Evolutionary conservation across 53 echinoderm and acorn worm species (phyloP).

Genomic region (Holothuria scabra): DNA sequence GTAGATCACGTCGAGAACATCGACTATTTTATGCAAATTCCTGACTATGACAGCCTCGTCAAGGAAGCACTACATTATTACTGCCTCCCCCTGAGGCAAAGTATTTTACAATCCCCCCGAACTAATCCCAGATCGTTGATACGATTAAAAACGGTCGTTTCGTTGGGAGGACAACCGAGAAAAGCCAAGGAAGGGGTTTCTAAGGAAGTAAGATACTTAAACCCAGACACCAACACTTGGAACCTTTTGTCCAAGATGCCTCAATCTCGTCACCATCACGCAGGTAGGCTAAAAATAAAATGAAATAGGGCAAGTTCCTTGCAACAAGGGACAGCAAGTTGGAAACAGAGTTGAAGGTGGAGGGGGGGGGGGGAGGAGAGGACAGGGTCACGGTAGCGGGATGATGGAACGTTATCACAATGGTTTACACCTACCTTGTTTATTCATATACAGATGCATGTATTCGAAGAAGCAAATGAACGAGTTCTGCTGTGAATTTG

Average conservation of each 20-base stretch:
- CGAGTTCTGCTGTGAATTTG: too few species aligned
- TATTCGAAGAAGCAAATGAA: too few species aligned
- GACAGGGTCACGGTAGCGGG: too few species aligned
- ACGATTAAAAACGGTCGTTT: constrained; percentile 66
- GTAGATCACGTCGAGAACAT: constrained; percentile 90
- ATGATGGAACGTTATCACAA: too few species aligned
- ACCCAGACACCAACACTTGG: constrained; percentile 71
- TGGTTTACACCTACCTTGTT: too few species aligned
- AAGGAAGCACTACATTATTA: constrained; percentile 94
- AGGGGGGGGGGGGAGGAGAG: too few species aligned
- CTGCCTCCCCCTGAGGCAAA: constrained; percentile 88
- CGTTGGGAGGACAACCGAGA: constrained; percentile 88
- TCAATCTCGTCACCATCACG: constrained; percentile 87
- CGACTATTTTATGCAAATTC: constrained; percentile 70
- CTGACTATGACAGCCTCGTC: constrained; percentile 74
- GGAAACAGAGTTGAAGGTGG: too few species aligned
- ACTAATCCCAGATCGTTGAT: constrained; percentile 77
- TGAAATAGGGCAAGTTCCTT: too few species aligned
- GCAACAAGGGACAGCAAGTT: too few species aligned
- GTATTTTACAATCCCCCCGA: constrained; percentile 80
- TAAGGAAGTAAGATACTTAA: constrained; percentile 68
- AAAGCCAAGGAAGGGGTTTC: constrained; percentile 74
- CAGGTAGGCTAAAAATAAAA: constrained; percentile 63
- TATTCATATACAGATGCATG: too few species aligned
- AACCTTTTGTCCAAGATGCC: constrained; percentile 70